Evolutionary conservation across 1,140 invertebrate genomes (phyloP).

Genomic region (Procambarus virginalis): DNA sequence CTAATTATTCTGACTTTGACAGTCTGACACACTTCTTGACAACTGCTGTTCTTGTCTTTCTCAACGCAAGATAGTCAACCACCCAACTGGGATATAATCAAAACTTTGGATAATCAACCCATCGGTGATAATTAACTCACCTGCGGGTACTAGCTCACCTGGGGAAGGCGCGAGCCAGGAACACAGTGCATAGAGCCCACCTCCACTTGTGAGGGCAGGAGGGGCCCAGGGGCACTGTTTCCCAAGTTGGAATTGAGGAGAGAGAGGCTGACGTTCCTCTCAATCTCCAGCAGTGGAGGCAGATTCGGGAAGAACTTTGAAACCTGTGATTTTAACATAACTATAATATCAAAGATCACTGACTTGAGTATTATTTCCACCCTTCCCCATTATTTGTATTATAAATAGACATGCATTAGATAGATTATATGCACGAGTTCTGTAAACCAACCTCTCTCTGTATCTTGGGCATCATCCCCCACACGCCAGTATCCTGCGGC

Average conservation of each 20-base stretch:
- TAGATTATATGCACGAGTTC: too few species aligned
- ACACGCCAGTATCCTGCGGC: not conserved
- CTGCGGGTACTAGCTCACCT: not conserved
- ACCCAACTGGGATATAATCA: too few species aligned
- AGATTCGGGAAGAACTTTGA: slow-evolving; percentile 20
- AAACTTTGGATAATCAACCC: too few species aligned
- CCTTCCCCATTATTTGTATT: too few species aligned
- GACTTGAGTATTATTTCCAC: too few species aligned
- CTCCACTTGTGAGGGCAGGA: slow-evolving; percentile 32
- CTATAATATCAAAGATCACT: too few species aligned
- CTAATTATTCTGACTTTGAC: too few species aligned
- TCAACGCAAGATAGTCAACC: too few species aligned
- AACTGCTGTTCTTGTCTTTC: too few species aligned
- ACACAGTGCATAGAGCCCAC: slow-evolving; percentile 35
- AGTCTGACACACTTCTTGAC: too few species aligned
- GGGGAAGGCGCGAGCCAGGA: not conserved
- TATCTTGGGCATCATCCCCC: not conserved
- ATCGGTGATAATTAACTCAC: too few species aligned
- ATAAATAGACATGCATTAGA: too few species aligned
- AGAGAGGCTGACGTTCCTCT: slow-evolving; percentile 23
- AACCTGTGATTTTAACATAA: not conserved
- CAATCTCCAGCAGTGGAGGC: slow-evolving; percentile 33
- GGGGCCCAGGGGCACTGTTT: not conserved
- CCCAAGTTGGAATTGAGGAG: slow-evolving; percentile 35
- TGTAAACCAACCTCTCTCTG: not conserved